A percentile compares a stretch with the other conserved stretches of the same genome.
phyloP scores from a whole-genome alignment of 1,140 invertebrate species.

The Dreissena rostriformis region DNA sequence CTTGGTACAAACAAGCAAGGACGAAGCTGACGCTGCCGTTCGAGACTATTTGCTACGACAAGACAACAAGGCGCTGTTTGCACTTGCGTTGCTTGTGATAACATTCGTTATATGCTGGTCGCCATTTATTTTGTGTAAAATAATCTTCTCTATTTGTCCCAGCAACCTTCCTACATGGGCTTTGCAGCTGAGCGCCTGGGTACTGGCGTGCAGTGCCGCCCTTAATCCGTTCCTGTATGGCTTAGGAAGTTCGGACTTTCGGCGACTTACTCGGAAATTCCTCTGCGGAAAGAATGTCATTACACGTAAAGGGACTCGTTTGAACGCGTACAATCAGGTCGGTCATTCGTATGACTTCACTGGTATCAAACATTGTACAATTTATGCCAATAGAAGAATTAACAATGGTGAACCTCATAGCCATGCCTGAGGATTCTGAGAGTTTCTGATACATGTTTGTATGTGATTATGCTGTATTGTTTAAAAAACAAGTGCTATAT shows the following conservation, averaged over 20 bases:
- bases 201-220: conserved; percentile 68
- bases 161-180: conserved; percentile 59
- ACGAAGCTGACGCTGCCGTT: conserved; percentile 69
- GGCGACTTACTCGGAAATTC: conserved; percentile 66
- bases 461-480: no score
- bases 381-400: not conserved
- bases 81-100: conserved; percentile 69
- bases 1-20: not conserved
- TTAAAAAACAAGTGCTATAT: no score
- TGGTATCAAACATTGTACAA: conserved; percentile 19
- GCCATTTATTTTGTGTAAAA: conserved; percentile 64
- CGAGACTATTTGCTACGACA: conserved; percentile 70
- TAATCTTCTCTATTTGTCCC: conserved; percentile 59
- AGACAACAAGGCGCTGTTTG: conserved; percentile 72
- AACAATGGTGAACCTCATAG: not conserved
- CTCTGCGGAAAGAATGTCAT: not conserved
- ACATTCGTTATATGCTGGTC: conserved; percentile 74
- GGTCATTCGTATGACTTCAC: conserved; percentile 28
- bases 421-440: no score
- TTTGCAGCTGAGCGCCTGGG: conserved; percentile 63
- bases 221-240: conserved; percentile 77
- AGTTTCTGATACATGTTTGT: no score
- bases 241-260: conserved; percentile 72
- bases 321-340: conserved; percentile 33
- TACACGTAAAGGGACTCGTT: not conserved